Evolutionary conservation across 1,140 invertebrate genomes (phyloP).

Genomic region (Eupeodes corollae): DNA sequence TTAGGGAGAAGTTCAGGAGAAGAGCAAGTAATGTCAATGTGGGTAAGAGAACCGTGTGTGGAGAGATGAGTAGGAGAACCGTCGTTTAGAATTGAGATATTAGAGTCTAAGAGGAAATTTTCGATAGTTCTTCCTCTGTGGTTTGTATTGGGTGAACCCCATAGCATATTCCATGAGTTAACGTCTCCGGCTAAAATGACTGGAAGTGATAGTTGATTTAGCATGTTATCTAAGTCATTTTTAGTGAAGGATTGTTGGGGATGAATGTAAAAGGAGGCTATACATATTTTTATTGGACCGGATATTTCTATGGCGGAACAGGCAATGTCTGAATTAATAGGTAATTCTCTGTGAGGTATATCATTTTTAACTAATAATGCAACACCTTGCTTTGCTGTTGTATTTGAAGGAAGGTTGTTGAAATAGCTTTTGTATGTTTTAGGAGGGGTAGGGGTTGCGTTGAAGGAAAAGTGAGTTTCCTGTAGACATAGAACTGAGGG

Average conservation of each 20-base stretch:
- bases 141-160: too few species aligned
- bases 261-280: background rate
- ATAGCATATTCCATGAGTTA: too few species aligned
- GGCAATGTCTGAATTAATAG: background rate
- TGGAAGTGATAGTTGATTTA: too few species aligned
- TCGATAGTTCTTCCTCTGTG: background rate
- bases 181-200: too few species aligned
- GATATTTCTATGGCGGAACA: background rate
- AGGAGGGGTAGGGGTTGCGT: too few species aligned
- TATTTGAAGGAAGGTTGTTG: too few species aligned
- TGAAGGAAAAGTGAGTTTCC: too few species aligned
- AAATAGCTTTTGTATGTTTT: too few species aligned
- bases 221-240: background rate
- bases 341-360: too few species aligned
- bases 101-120: background rate
- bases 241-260: background rate
- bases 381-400: background rate
- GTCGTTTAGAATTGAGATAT: background rate
- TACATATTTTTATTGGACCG: background rate
- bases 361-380: background rate
- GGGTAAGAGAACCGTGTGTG: background rate
- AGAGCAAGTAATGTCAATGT: background rate
- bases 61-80: background rate
- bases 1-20: background rate
- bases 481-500: too few species aligned